Evolutionary conservation across 2,797 vertebrate genomes (phyloP), one percentile per base, ranked within the genome.

Genomic region (Dermochelys coriacea): DNA sequence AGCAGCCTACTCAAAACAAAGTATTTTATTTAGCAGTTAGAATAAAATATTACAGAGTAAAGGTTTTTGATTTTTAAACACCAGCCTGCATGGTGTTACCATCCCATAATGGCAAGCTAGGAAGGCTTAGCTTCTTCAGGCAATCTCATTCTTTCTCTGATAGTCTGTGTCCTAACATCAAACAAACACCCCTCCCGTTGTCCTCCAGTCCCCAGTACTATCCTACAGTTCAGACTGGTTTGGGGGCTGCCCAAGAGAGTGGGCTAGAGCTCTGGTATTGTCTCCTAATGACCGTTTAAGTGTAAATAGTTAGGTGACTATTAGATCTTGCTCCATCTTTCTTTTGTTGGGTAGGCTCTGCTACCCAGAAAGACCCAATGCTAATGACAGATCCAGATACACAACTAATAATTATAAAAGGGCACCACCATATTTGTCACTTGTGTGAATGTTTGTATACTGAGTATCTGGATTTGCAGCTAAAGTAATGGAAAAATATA

Each of bases 51-150:
- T 1, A 87, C 18, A 74, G 25, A 55, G 75, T 50, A 8, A 15
- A 23, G 2, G 12, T 87, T 54, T 54, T 54, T 54, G 25, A 54
- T 54, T 84, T 94, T 91, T 19, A 93, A 92, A 81, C 87, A 94
- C 86, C 50, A 82, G 41, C 87, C 91, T 97, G 93, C 95, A 91
- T 95, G n/a, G 23, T 94, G 79, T 91, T 92, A 55, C 0, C 0
- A 49, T 87, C 86, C 45, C 49, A 90, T 41, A 47, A 94, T 59
- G 57, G 47, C 52, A 61, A 93, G 75, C 14, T 23, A 82, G 90
- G 93, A 31, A 91, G 49, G 27, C n/a, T 88, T 87, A 94, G 34
- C 37, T 91, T 91, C 93, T 96, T 57, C 50, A 19, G n/a, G 19
- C 34, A 47, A 83, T 94, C 68, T 47, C 59, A 2, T 90, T 85